Percentiles rank a stretch among this genome's conserved stretches.
Conservation (phyloP, 2,888 invertebrate genomes). For the Brenthis hecate region DNA sequence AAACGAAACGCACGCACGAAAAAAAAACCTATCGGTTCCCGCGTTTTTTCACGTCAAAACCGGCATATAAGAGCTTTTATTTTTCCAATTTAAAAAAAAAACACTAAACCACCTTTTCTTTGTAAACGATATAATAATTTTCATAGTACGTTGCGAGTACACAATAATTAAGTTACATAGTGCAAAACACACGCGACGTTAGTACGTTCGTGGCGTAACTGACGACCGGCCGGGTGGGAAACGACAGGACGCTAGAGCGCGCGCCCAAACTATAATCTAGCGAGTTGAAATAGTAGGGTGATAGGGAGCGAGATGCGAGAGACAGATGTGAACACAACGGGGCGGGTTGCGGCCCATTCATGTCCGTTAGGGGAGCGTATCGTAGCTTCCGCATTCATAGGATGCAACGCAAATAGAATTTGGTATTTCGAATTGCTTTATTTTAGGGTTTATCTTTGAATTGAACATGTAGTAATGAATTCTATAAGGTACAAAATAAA, state of each 20-base stretch:
- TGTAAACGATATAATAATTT: conserved; percentile 16
- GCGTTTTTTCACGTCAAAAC: conserved; percentile 58
- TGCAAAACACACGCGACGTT: conserved; percentile 57
- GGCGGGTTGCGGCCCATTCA: conserved; percentile 71
- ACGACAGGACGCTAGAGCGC: conserved; percentile 65
- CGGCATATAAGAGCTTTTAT: conserved; percentile 14
- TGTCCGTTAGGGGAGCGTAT: conserved; percentile 51
- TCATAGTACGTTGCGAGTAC: conserved; percentile 18
- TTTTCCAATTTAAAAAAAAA: conserved; percentile 12
- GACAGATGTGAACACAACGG: conserved; percentile 56
- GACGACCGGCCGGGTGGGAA: conserved; percentile 50
- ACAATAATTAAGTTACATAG: conserved; percentile 35
- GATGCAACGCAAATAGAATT: conserved; percentile 21
- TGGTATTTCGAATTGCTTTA: neutral
- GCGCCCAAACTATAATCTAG: conserved; percentile 76
- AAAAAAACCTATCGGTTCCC: conserved; percentile 54
- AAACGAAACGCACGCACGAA: conserved; percentile 55
- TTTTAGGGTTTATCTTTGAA: too few species aligned
- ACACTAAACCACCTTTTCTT: conserved; percentile 26
- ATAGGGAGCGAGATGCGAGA: conserved; percentile 50
- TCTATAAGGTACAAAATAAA: conserved; percentile 22
- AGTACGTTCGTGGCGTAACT: conserved; percentile 71
- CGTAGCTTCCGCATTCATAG: conserved; percentile 68
- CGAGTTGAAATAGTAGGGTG: conserved; percentile 70
- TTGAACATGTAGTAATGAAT: too few species aligned